A percentile compares a stretch with the other conserved stretches of the same genome.
Conservation (phyloP, 1,140 invertebrate genomes). For the Zeugodacus cucurbitae region DNA sequence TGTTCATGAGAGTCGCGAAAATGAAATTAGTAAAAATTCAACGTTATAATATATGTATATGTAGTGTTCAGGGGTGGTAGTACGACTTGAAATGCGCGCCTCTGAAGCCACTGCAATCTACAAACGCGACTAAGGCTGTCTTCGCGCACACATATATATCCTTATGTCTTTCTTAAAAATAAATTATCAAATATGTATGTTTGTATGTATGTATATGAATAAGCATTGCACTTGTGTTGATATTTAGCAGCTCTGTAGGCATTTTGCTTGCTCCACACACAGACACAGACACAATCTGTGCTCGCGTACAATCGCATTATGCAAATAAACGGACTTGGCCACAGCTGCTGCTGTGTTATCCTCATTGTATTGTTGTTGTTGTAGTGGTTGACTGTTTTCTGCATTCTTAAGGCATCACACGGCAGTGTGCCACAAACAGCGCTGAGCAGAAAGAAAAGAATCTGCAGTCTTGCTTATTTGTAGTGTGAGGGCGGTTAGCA, state of each 20-base stretch:
- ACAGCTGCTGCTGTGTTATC: background rate
- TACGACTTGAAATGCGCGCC: background rate
- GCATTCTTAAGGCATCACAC: conserved; percentile 31
- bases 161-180: conserved; percentile 5
- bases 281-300: conserved; percentile 6
- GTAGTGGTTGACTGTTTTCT: background rate
- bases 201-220: background rate
- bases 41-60: background rate
- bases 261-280: conserved; percentile 6
- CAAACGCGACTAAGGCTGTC: background rate
- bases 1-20: conserved; percentile 19
- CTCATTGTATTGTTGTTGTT: background rate
- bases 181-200: conserved; percentile 5
- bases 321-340: conserved; percentile 21
- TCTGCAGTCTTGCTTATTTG: background rate
- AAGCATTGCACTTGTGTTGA: background rate
- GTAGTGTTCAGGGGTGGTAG: background rate
- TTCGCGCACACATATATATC: background rate
- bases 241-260: background rate
- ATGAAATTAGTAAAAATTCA: conserved; percentile 20
- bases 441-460: background rate
- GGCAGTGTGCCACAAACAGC: background rate
- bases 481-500: background rate
- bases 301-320: conserved; percentile 3
- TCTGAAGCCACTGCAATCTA: conserved; percentile 5